Evolutionary conservation across 2,888 invertebrate genomes (phyloP).

Genomic region (Coecobrya sp.): DNA sequence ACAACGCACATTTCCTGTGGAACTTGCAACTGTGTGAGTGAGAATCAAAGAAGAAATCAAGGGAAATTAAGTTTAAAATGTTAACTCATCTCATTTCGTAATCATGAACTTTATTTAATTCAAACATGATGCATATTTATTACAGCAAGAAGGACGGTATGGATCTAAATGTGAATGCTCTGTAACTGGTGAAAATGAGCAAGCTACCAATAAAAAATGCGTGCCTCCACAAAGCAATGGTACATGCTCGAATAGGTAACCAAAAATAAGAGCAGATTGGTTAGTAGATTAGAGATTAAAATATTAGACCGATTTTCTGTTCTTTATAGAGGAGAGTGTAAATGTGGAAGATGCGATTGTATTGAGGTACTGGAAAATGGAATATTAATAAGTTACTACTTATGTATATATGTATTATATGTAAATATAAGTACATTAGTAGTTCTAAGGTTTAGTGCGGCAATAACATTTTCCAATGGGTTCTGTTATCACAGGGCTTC

Average conservation of each 20-base stretch:
- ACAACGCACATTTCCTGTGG: constrained; percentile 78
- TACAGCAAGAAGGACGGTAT: constrained; percentile 13
- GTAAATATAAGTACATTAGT: no score
- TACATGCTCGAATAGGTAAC: constrained; percentile 66
- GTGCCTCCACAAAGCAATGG: neutral
- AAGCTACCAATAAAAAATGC: constrained; percentile 50
- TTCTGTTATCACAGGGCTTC: neutral
- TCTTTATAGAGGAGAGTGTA: constrained; percentile 80
- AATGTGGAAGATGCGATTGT: constrained; percentile 78
- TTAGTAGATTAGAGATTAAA: no score
- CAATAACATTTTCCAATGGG: no score
- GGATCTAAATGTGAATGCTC: constrained; percentile 81
- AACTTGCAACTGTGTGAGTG: constrained; percentile 75
- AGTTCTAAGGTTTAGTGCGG: no score
- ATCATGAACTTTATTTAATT: no score
- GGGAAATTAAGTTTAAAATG: no score
- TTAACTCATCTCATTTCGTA: no score
- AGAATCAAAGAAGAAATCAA: no score
- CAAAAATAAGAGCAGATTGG: no score
- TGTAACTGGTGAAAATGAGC: neutral
- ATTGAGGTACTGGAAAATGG: neutral
- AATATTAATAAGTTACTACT: neutral
- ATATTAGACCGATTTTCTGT: no score
- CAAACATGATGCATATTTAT: no score
- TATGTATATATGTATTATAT: no score